Evolutionary conservation across 2,888 invertebrate species (phyloP).

Genomic region (Lycocerus yunnanus): DNA sequence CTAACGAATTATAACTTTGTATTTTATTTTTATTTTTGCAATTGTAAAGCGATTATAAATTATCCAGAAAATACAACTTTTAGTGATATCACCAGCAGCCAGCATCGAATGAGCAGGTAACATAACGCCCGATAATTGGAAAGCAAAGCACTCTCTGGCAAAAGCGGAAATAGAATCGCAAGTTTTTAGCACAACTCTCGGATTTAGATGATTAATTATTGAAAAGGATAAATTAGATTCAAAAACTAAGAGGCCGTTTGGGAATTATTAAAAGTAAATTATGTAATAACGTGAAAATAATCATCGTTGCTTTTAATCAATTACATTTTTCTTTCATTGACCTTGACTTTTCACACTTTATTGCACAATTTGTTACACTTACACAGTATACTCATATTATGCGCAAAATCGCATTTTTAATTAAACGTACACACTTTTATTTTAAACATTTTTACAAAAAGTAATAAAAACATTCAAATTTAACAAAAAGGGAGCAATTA

Average conservation of each 20-base stretch:
- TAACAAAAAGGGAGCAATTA: too few species aligned
- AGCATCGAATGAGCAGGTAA: constrained; percentile 30
- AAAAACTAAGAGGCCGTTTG: constrained; percentile 13
- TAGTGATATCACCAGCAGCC: constrained; percentile 6
- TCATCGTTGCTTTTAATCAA: neutral
- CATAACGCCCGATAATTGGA: constrained; percentile 31
- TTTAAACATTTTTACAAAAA: too few species aligned
- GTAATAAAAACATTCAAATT: too few species aligned
- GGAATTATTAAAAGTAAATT: constrained; percentile 22
- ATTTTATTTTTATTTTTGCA: neutral
- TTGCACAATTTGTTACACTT: neutral
- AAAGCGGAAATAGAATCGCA: constrained; percentile 28
- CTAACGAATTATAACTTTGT: neutral
- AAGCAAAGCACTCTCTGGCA: constrained; percentile 28
- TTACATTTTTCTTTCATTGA: neutral
- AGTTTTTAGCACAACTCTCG: constrained; percentile 26
- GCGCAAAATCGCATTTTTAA: too few species aligned
- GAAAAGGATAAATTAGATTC: constrained; percentile 24
- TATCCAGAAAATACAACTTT: constrained; percentile 9
- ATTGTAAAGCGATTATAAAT: neutral
- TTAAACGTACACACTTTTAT: too few species aligned
- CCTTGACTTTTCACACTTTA: neutral
- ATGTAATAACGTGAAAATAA: neutral
- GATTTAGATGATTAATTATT: constrained; percentile 30
- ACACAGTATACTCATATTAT: too few species aligned